phyloP scores from a whole-genome alignment of 1,140 invertebrate species.

The Eueides isabella region DNA sequence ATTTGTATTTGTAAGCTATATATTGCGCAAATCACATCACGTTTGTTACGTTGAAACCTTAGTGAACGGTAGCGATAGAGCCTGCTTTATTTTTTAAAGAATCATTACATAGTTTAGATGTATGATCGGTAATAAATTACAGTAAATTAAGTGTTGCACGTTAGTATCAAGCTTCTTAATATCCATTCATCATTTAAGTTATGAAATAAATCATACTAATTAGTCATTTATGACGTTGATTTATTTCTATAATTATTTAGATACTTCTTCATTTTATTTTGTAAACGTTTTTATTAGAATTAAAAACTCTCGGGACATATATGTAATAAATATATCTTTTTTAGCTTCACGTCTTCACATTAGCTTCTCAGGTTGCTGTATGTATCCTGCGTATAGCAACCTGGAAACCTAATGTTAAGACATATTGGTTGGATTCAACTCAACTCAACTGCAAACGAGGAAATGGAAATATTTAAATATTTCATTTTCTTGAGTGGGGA shows the following conservation, averaged over 20 bases:
- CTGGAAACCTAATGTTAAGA: no score
- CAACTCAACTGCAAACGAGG: no score
- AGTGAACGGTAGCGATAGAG: constrained; percentile 46
- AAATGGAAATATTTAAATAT: no score
- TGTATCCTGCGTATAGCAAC: no score
- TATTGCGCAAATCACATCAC: constrained; percentile 70
- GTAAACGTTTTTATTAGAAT: background rate
- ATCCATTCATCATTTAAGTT: background rate
- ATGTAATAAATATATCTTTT: background rate
- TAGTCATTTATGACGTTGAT: constrained; percentile 11
- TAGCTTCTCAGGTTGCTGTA: no score
- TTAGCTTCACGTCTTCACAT: no score
- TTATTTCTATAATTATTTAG: constrained; percentile 10
- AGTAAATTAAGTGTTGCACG: constrained; percentile 32
- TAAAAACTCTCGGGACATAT: background rate
- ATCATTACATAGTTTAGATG: constrained; percentile 34
- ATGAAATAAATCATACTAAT: constrained; percentile 2
- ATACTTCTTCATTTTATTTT: background rate
- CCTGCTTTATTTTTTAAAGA: constrained; percentile 43
- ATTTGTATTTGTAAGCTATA: constrained; percentile 70
- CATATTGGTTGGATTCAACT: no score
- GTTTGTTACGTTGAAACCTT: constrained; percentile 51
- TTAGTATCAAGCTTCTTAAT: background rate
- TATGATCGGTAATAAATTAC: constrained; percentile 38
- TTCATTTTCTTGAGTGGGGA: no score